Evolutionary conservation across 2,113 vertebrate species (phyloP).

Genomic region (Crotalus tigris): DNA sequence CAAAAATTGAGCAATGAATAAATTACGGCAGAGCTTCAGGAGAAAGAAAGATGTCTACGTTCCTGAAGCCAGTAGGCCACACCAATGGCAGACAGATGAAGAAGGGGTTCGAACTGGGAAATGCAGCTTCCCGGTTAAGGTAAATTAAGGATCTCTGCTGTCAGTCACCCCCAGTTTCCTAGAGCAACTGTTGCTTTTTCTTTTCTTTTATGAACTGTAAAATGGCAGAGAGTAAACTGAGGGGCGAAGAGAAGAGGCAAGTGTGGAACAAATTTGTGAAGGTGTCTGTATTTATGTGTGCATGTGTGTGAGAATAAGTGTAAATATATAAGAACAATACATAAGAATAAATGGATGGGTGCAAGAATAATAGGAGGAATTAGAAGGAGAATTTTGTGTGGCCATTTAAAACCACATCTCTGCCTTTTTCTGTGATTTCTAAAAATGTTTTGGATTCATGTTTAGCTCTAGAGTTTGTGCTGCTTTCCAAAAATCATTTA

Average conservation of each 20-base stretch:
- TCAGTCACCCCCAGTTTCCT: not conserved
- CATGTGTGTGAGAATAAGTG: not conserved
- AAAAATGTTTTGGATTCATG: not conserved
- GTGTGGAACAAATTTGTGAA: not conserved
- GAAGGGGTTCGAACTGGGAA: constrained; percentile 95
- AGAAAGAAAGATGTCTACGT: constrained; percentile 99
- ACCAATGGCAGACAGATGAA: constrained; percentile 99
- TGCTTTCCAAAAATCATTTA: not conserved
- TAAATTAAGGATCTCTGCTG: constrained; percentile 58
- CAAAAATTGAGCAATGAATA: constrained; percentile 92
- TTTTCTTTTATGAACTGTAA: not conserved
- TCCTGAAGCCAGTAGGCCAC: constrained; percentile 95
- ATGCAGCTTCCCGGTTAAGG: constrained; percentile 98
- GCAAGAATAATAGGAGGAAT: not conserved
- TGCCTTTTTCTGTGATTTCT: not conserved
- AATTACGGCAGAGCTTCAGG: constrained; percentile 97
- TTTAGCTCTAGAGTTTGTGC: not conserved
- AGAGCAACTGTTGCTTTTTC: not conserved
- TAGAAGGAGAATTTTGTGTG: not conserved
- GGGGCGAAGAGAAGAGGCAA: not conserved
- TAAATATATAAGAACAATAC: not conserved
- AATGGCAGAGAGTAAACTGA: not conserved
- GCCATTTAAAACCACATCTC: not conserved
- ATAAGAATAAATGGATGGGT: not conserved
- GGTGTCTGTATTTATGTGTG: not conserved